Evolutionary conservation across 1,140 invertebrate species (phyloP), one percentile per base, ranked within the genome.

Genomic region (Megalonaias nervosa): DNA sequence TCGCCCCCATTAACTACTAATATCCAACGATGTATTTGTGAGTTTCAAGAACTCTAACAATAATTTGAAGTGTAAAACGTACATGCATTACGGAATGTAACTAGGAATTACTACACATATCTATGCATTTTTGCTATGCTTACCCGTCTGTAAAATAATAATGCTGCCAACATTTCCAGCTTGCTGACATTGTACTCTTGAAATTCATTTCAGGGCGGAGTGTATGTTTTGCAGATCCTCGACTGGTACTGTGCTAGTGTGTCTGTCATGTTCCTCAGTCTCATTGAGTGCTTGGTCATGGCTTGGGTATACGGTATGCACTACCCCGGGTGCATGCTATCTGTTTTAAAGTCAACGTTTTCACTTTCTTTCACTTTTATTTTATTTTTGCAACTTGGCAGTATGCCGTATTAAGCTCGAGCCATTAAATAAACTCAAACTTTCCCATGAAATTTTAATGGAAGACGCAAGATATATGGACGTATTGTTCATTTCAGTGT

Each of bases 191-290:
- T 16, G 2, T 13, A 23, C 3, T 56, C 23, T 57, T 72, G 21
- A 38, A 14, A 64, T 71, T 59, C 85, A 78, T 67, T 75, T 61
- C 72, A 90, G 85, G 87, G 94, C 84, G 95, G 95, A 6, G 94
- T 95, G 93, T 96, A 95, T 86, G 94, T 95, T 93, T 91, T 96
- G 16, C 94, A 96, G 86, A 85, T 96, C 70, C 95, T 96, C 93
- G 95, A 96, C 85, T 95, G 95, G 87, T 96, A 96, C 85, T 94
- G 95, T 4, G 95, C 95, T 16, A 95, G 95, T 84, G 96, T 95
- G 93, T 95, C 95, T 16, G 95, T 96, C 1, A 89, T 96, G 65
- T 90, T 96, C 19, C 95, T 96, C 66, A 95, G 95, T 13, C 94
- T 91, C 19, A 81, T 86, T 12, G 92, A 92, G 85, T 90, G 88